Evolutionary conservation across 2,113 vertebrate genomes (phyloP), one percentile per base, ranked within the genome.

Genomic region (Thunnus maccoyii): DNA sequence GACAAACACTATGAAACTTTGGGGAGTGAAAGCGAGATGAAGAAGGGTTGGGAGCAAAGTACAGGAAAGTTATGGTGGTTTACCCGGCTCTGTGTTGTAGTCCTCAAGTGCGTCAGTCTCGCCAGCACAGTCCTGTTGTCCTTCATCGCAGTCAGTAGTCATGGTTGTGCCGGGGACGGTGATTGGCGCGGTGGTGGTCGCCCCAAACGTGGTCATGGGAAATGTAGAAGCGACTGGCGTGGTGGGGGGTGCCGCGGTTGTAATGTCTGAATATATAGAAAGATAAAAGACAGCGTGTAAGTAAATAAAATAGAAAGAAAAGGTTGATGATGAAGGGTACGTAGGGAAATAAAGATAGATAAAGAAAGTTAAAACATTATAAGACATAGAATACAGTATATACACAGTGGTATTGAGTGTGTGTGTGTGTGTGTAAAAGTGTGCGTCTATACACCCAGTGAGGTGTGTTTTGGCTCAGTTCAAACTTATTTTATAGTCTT

Each of bases 231-330:
- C 71, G 3, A 76, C 36, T 18, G 91, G 54, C 0, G 87, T 91
- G 85, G 88, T 91, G 50, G 93, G 84, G 3, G 84, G 88, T 1
- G 92, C 92, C 86, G 95, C 44, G 25, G 95, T 92, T 0, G 92
- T 94, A 12, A 93, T 82, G 46, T 92, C 93, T 93, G 88, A 25
- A 50, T 9, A 25, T 14, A 7, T 0, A 55, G 41, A 57, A 1
- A n/a, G 46, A 78, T 18, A 6, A 54, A 30, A 57, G 20, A 41
- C 2, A 1, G 32, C 25, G 36, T 41, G 36, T 41, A 9, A 41
- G 36, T 41, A 41, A 41, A 41, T 41, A 41, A 41, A 9, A 41
- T 9, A 2, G 36, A 2, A 9, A 41, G 36, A 9, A 2, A 41
- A 9, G 9, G 8, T 9, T 41, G 36, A 36, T 22, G 22, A 22